Percentiles rank a stretch among this genome's conserved stretches.
phyloP scores from a whole-genome alignment of 2,888 invertebrate species.

The Lasioglossum lativentre region DNA sequence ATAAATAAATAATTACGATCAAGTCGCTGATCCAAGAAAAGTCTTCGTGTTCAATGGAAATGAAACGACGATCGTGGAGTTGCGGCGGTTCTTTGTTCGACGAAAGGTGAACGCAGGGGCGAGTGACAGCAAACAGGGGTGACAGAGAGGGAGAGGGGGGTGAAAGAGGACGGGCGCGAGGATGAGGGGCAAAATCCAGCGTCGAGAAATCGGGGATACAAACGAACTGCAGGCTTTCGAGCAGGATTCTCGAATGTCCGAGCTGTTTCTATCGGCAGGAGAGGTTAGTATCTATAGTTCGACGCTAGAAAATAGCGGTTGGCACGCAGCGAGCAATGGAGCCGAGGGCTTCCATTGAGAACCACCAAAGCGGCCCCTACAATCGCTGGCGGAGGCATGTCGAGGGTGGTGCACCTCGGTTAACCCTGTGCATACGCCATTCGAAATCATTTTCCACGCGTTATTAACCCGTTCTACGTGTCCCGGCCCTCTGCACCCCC shows the following conservation, averaged over 20 bases:
- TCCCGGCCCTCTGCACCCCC: background rate
- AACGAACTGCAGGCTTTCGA: conserved; percentile 21
- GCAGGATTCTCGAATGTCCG: conserved; percentile 29
- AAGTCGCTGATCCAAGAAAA: background rate
- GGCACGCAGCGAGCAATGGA: conserved; percentile 50
- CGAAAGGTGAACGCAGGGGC: background rate
- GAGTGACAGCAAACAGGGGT: background rate
- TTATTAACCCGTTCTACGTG: conserved; percentile 32
- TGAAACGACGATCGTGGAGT: background rate
- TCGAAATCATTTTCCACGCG: conserved; percentile 50
- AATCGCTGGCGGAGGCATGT: conserved; percentile 48
- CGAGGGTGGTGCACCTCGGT: conserved; percentile 47
- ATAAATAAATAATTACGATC: background rate
- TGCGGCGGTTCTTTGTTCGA: background rate
- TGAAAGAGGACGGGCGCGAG: background rate
- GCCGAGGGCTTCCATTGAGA: conserved; percentile 69
- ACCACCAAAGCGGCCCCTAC: conserved; percentile 72
- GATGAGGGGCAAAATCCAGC: background rate
- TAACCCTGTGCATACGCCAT: conserved; percentile 33
- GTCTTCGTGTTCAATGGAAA: background rate
- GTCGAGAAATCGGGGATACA: conserved; percentile 16
- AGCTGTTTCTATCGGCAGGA: conserved; percentile 20
- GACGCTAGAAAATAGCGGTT: conserved; percentile 49
- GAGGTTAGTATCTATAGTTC: conserved; percentile 32
- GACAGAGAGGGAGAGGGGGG: too few relatives aligned